Percentiles rank a stretch among this genome's conserved stretches.
phyloP scores from a whole-genome alignment of 2,797 vertebrate genomes.

The Falco rusticolus region DNA sequence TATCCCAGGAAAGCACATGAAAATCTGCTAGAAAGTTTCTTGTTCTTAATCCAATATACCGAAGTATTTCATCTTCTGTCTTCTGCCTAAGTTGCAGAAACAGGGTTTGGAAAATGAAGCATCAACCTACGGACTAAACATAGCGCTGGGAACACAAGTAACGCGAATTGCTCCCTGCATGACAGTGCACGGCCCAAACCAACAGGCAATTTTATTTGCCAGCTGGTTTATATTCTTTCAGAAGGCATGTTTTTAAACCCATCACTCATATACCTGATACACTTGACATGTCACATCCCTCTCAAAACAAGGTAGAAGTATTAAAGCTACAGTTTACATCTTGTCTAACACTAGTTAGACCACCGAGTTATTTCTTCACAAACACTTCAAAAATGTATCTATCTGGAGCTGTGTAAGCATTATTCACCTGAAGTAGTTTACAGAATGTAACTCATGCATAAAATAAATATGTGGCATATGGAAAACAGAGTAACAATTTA shows the following conservation, averaged over 20 bases:
- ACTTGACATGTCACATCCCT: background rate
- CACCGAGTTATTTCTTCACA: background rate
- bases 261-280: background rate
- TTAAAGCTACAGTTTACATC: background rate
- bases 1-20: conserved; percentile 1
- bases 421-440: background rate
- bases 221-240: conserved; percentile 7
- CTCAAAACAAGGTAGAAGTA: background rate
- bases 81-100: conserved; percentile 7
- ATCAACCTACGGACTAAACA: background rate
- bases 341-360: background rate
- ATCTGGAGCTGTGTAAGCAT: background rate
- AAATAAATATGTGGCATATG: background rate
- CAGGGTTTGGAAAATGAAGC: background rate
- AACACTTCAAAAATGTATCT: background rate
- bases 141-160: background rate
- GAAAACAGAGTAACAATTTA: background rate
- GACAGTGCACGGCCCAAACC: background rate
- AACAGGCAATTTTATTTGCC: background rate
- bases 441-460: background rate
- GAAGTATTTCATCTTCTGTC: background rate
- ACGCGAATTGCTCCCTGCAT: background rate
- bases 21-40: conserved; percentile 10
- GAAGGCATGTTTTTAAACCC: background rate
- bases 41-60: background rate